Base-by-base conservation (phyloP, 2,797 vertebrate genomes). In the Gobionotothen gibberifrons region DNA sequence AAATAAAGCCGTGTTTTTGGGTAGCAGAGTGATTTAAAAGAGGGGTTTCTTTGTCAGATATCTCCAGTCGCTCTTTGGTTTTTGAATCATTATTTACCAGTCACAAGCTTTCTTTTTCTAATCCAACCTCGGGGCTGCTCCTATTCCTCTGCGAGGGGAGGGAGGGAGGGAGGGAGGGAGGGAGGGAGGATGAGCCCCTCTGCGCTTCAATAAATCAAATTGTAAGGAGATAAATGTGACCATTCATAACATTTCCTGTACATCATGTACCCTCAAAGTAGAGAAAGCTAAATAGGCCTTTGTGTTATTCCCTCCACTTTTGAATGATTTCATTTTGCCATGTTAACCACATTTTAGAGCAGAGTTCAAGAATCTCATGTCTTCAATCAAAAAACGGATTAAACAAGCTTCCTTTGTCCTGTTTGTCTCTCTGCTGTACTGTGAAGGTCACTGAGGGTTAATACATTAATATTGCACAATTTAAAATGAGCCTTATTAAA, bases 181-280 rank as follows among this genome's bases (percentile, higher is more conserved):
- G 22, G 3, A 22, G 22, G 22, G 3, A 47, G 22, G 32, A 17
- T 9, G 51, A 44, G 19, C 3, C 3, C 1, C 26, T 1, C 1
- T 49, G 64, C 49, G 3, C 42, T 54, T 10, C 4, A 10, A 61
- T 47, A 54, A 77, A 70, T 60, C 16, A 48, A 56, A 19, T 9
- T 40, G 5, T 29, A 3, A 48, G 32, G 65, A 71, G 11, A 57
- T 67, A 82, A 84, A 82, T 82, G 78, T 65, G 70, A 43, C 79
- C 10, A 60, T 88, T 85, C 66, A 78, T 43, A 59, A 43, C 29
- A 4, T 65, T 66, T 76, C 66, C 72, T 63, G 56, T 46, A 17
- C 36, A 15, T 78, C 44, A 64, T 39, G 17, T 66, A 15, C 17
- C 42, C 21, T 51, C 49, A 7, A 47, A 3, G 0, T 49, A 40